Evolutionary conservation across 2,113 vertebrate species (phyloP).

Genomic region (Gopherus flavomarginatus): DNA sequence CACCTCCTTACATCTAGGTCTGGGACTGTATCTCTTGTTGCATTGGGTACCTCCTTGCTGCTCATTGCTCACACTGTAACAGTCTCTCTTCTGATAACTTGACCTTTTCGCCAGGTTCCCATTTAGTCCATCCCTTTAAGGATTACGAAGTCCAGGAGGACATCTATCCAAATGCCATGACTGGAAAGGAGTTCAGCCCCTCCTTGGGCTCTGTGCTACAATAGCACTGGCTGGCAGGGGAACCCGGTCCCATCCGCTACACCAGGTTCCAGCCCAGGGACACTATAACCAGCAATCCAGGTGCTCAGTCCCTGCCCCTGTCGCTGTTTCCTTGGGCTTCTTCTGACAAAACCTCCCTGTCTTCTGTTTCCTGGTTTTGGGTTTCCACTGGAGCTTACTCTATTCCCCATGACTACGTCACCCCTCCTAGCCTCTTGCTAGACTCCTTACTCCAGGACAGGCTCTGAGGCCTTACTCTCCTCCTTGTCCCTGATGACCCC

Average conservation of each 20-base stretch:
- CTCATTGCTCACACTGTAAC: background rate
- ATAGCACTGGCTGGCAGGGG: background rate
- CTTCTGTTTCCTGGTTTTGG: background rate
- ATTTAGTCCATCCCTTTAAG: background rate
- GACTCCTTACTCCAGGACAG: background rate
- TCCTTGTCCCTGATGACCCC: background rate
- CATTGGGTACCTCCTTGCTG: background rate
- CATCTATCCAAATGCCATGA: background rate
- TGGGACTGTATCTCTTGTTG: background rate
- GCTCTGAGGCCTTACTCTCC: background rate
- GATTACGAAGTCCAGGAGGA: background rate
- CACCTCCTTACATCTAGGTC: background rate
- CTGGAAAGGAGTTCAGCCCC: background rate
- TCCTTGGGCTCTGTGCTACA: background rate
- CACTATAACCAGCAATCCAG: too few relatives aligned
- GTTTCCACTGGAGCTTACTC: background rate
- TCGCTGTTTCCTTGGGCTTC: background rate
- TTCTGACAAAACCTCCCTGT: background rate
- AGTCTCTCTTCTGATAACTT: background rate
- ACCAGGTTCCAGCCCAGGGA: background rate
- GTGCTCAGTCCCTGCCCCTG: background rate
- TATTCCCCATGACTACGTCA: background rate
- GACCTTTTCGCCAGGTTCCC: background rate
- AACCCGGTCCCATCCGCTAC: background rate
- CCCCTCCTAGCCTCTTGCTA: background rate